Conservation (phyloP, 1,140 invertebrate genomes). For the Drosophila pallidifrons region DNA sequence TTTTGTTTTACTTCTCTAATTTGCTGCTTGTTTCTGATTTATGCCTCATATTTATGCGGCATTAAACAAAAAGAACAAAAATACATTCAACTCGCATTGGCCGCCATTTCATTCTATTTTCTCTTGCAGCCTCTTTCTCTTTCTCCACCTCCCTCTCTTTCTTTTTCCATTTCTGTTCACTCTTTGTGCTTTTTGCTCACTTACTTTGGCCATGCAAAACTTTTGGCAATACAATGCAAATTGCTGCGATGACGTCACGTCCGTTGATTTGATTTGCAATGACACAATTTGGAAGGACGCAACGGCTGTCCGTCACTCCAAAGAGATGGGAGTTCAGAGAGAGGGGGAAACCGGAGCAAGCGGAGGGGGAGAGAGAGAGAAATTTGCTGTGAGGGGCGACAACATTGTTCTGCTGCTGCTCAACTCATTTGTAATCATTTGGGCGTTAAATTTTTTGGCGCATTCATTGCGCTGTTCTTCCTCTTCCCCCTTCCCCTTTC, state of each 20-base stretch:
- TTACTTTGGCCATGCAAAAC: neutral
- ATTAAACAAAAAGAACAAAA: conserved; percentile 7
- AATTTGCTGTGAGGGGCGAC: conserved; percentile 16
- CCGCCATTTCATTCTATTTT: conserved; percentile 23
- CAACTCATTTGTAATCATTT: conserved; percentile 80
- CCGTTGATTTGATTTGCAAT: conserved; percentile 54
- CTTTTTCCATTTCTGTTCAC: neutral
- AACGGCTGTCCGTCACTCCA: conserved; percentile 12
- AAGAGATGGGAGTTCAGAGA: neutral
- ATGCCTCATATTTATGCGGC: conserved; percentile 18
- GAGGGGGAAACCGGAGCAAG: no score
- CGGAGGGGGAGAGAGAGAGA: neutral
- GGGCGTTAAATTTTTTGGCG: conserved; percentile 77
- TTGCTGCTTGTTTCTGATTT: conserved; percentile 16
- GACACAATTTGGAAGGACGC: conserved; percentile 46
- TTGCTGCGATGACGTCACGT: conserved; percentile 52
- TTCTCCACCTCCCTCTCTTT: neutral
- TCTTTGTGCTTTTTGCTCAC: neutral
- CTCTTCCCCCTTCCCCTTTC: neutral
- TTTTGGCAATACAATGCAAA: conserved; percentile 46
- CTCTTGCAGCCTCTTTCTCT: conserved; percentile 8
- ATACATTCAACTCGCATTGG: conserved; percentile 12
- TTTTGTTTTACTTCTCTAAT: conserved; percentile 6
- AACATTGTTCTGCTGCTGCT: conserved; percentile 44
- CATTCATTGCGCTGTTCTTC: conserved; percentile 59